A percentile compares a stretch with the other conserved stretches of the same genome.
Conservation (phyloP, 2,888 invertebrate species). For the Cryptosula pallasiana region DNA sequence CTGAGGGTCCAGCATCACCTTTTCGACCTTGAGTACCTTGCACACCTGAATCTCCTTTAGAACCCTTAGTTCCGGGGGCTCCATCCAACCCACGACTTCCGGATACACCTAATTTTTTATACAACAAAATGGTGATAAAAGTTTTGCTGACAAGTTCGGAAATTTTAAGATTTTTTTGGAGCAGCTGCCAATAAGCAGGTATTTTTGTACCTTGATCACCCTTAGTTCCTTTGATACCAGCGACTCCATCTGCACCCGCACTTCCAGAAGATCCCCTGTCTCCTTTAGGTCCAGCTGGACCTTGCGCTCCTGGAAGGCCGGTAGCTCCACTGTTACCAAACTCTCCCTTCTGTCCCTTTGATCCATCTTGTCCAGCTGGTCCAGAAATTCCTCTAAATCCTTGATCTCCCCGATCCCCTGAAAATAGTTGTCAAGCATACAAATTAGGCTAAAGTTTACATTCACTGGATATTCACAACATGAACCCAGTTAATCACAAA, state of each 20-base stretch:
- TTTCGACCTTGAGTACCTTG: constrained; percentile 6
- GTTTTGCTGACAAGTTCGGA: no score
- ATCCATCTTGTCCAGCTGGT: not conserved
- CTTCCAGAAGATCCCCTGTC: not conserved
- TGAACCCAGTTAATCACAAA: no score
- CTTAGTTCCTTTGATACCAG: not conserved
- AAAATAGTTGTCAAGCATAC: no score
- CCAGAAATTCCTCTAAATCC: not conserved
- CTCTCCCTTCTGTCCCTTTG: not conserved
- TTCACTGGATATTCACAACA: no score
- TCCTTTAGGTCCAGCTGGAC: not conserved
- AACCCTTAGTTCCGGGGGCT: not conserved
- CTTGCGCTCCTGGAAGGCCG: not conserved
- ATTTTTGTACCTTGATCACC: not conserved
- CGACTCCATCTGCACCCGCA: not conserved
- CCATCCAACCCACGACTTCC: not conserved
- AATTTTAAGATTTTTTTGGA: no score
- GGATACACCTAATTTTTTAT: not conserved
- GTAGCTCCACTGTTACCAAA: not conserved
- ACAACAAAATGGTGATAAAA: no score
- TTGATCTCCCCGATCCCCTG: no score
- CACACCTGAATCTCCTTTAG: constrained; percentile 1
- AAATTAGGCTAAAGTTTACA: no score
- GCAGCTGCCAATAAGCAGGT: no score
- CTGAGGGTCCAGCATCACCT: not conserved